Base-by-base conservation (phyloP, 2,888 invertebrate genomes). In the Cheilosia impressa region DNA sequence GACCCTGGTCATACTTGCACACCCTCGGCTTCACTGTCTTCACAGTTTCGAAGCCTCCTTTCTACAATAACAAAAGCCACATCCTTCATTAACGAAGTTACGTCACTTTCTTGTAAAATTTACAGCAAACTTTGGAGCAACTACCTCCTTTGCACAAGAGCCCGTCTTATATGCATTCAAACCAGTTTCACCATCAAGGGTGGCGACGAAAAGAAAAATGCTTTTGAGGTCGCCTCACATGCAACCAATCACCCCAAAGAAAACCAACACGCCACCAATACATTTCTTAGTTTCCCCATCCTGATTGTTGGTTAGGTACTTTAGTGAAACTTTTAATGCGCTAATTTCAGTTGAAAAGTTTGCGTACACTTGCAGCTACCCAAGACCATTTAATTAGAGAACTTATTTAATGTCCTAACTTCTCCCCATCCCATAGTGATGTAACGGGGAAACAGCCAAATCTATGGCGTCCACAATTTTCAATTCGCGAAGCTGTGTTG, bases 321-420 rank as follows among this genome's bases (percentile, higher is more conserved):
- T 65, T 27, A 53, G 52, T 27, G 7, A 72, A 79, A 79, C 58
- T 79, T 79, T 66, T 52, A 52, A 52, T 65, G 58, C 72, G 60
- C 65, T 72, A 58, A 79, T 58, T 66, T 66, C 13, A 66, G 50
- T 58, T 65, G 34, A 63, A 58, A 79, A 72, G 34, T 72, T 79
- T 63, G 19, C 19, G 47, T 17, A 65, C 27, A 50, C 65, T 52
- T 38, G 58, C 45, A 27, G 22, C 62, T 45, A 72, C 17, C 79
- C 43, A 43, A 53, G 45, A 72, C 52, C 72, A 66, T 72, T 79
- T 79, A 79, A 79, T 79, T 79, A 72, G 53, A 27, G 38, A 66
- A 65, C 72, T 72, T 65, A 38, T 57, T 72, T 79, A 72, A 78
- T 63, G 58, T 72, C 24, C 79, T 43, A 78, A 78, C 79, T 79